Conservation (phyloP, 1,140 invertebrate species). For the Theocolax elegans region DNA sequence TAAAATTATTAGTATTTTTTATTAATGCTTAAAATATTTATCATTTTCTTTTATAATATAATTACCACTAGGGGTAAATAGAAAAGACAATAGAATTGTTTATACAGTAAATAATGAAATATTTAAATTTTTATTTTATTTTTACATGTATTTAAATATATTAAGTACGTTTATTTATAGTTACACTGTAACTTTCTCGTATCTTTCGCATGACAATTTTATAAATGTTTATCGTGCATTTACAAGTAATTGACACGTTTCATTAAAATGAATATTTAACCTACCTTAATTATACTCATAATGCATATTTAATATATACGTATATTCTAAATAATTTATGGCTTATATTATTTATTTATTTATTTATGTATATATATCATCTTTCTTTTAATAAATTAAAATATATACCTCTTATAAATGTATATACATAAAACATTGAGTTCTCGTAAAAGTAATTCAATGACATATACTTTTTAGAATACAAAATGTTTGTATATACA, state of each 20-base stretch:
- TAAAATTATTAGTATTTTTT: too few relatives aligned
- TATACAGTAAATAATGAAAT: too few relatives aligned
- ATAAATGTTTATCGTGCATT: not conserved
- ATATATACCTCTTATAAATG: not conserved
- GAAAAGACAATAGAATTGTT: too few relatives aligned
- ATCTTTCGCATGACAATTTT: not conserved
- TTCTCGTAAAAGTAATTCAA: not conserved
- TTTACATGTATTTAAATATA: too few relatives aligned
- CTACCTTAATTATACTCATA: not conserved
- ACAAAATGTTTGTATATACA: too few relatives aligned
- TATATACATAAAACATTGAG: slow-evolving; percentile 2
- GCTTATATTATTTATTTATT: slow-evolving; percentile 2
- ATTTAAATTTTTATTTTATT: too few relatives aligned
- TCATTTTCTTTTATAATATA: too few relatives aligned
- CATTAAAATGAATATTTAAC: not conserved
- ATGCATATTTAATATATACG: not conserved
- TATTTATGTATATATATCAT: not conserved
- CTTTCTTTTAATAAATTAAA: not conserved
- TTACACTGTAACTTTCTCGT: too few relatives aligned
- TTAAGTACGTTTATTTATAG: too few relatives aligned
- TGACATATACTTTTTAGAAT: not conserved
- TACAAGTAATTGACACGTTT: not conserved
- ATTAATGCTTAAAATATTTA: too few relatives aligned
- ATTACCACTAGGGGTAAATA: too few relatives aligned
- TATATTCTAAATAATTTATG: slow-evolving; percentile 4